Evolutionary conservation across 2,888 invertebrate genomes (phyloP), one percentile per base, ranked within the genome.

Genomic region (Drosophila antonietae): DNA sequence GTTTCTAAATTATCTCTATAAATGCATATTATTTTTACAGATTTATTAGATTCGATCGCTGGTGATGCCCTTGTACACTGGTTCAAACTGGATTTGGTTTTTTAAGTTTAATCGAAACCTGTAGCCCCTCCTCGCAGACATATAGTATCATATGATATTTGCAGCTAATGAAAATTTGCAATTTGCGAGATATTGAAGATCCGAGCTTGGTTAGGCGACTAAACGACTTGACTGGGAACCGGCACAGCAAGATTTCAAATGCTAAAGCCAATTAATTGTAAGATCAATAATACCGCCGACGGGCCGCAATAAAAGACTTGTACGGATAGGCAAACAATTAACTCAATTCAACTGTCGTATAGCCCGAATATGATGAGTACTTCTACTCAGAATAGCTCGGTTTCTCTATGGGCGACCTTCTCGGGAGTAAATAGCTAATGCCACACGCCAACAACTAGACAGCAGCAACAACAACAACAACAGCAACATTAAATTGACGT

Each of bases 401-500:
- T 31, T 56, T 33, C 52, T 51, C 33, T 43, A 15, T 58, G 43
- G 14, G 23, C 75, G 75, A 75, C 65, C 77, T 66, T 68, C 77
- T 65, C 51, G 60, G 64, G 64, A 49, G 47, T 72, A 39, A 75
- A 51, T 57, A 63, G 59, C 28, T 53, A 44, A 18, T 56, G 75
- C 71, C 75, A 71, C 63, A 75, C 75, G 75, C 75, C 70, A 75
- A 28, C 49, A 63, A 43, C 51, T 51, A 51, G 49, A 33, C 49
- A 18, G 33, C 49, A 35, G 12, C 49, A 66, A 18, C 52, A 44
- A 1, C 58, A 64, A 20, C 62, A 51, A 18, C 52, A 65, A 7
- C 65, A 65, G 37, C 60, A 68, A 58, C 43, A 59, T 10, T 44
- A 70, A 71, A 61, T 76, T 68, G 58, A 76, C 76, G 63, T 69